Evolutionary conservation across 2,113 vertebrate species (phyloP).

Genomic region (Potamarius usumacintae): DNA sequence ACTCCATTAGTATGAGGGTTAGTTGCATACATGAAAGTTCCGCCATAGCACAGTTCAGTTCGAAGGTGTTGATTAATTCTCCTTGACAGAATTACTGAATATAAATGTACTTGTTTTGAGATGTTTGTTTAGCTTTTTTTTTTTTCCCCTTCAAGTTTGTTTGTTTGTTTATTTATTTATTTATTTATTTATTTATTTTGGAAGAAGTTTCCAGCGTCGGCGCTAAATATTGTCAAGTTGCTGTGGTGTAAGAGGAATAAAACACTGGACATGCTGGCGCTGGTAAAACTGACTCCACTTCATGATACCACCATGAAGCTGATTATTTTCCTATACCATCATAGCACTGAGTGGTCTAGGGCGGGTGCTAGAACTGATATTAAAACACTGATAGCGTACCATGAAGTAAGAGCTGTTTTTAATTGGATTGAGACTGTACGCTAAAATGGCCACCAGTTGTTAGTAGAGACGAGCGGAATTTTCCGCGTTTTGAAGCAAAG

Average conservation of each 20-base stretch:
- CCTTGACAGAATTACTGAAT: not conserved
- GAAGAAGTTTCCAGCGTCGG: not conserved
- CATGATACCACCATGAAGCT: not conserved
- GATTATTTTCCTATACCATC: not conserved
- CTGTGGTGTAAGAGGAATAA: too few species aligned
- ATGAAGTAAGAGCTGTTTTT: not conserved
- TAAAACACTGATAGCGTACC: not conserved
- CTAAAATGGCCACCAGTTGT: not conserved
- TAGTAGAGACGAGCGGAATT: not conserved
- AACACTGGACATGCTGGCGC: too few species aligned
- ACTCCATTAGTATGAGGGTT: not conserved
- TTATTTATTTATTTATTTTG: not conserved
- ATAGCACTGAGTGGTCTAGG: not conserved
- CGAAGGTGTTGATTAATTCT: not conserved
- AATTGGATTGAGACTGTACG: not conserved
- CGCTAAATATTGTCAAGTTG: too few species aligned
- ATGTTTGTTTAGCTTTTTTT: too few species aligned
- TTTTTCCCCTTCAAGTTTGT: too few species aligned
- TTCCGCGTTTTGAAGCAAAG: not conserved
- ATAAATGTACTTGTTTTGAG: too few species aligned
- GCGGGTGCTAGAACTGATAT: not conserved
- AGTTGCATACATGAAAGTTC: not conserved
- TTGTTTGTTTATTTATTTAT: not conserved
- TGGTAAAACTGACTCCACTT: not conserved
- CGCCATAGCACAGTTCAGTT: not conserved